Percentiles rank a stretch among this genome's conserved stretches.
These are phyloP conservation scores for Apteryx owenii DNA, from an alignment of 2,113 vertebrate species.

Conservation along the genomic window DNA sequence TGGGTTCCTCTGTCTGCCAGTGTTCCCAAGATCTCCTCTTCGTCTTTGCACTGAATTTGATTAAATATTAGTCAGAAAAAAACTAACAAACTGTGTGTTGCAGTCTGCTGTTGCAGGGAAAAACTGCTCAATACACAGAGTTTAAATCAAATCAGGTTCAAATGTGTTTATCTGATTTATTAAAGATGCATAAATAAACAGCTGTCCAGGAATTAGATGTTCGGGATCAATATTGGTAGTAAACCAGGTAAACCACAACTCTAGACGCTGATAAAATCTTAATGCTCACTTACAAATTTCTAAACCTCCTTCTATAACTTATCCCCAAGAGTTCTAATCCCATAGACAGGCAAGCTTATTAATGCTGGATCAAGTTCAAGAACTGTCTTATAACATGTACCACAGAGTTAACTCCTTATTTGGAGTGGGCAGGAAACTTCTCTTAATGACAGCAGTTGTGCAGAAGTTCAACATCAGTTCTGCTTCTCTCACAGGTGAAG, in stretches of 20 bases:
- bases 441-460: neutral
- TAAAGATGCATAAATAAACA: neutral
- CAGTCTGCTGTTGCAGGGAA: neutral
- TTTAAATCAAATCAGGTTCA: neutral
- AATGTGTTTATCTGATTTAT: neutral
- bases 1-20: neutral
- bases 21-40: neutral
- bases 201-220: neutral
- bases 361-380: neutral
- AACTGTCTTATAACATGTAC: neutral
- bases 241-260: neutral
- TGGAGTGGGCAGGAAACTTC: neutral
- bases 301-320: neutral
- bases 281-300: neutral
- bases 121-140: neutral
- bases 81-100: neutral
- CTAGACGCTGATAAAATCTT: neutral
- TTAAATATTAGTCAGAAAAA: neutral
- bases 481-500: neutral
- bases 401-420: neutral
- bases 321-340: neutral
- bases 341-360: neutral
- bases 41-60: too few species aligned
- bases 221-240: neutral
- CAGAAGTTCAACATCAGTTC: too few species aligned